A percentile compares a stretch with the other conserved stretches of the same genome.
Evolutionary conservation across 2,113 vertebrate species (phyloP).

Genomic region (Myotis lucifugus): DNA sequence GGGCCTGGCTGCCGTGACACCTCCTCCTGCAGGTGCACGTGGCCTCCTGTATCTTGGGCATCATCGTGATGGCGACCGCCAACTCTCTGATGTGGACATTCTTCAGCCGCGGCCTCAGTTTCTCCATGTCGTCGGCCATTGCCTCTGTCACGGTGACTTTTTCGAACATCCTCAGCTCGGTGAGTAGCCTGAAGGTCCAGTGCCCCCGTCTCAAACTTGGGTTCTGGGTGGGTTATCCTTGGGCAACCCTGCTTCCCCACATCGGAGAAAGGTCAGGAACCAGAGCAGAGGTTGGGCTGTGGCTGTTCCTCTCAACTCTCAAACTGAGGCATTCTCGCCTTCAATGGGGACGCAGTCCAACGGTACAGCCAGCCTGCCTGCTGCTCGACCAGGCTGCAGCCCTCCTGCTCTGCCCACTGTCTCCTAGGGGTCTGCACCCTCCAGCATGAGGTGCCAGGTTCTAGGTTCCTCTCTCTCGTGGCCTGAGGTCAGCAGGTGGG

Average conservation of each 20-base stretch:
- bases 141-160: constrained; percentile 93
- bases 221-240: constrained; percentile 77
- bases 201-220: background rate
- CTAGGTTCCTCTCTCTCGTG: background rate
- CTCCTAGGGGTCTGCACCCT: background rate
- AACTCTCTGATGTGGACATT: constrained; percentile 96
- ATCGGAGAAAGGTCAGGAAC: background rate
- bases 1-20: rapidly evolving
- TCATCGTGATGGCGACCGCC: constrained; percentile 88
- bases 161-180: constrained; percentile 95
- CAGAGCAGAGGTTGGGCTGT: background rate
- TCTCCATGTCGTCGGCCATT: constrained; percentile 92
- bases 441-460: background rate
- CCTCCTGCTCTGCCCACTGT: background rate
- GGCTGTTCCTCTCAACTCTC: background rate
- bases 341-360: background rate
- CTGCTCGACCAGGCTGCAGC: too few species aligned
- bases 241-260: background rate
- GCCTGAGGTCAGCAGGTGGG: background rate
- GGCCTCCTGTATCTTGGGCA: constrained; percentile 85
- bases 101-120: constrained; percentile 93
- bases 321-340: background rate
- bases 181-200: constrained; percentile 82
- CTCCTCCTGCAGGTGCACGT: constrained; percentile 86
- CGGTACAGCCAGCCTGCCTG: background rate